phyloP scores from a whole-genome alignment of 1,140 invertebrate species.

The Nymphalis io region DNA sequence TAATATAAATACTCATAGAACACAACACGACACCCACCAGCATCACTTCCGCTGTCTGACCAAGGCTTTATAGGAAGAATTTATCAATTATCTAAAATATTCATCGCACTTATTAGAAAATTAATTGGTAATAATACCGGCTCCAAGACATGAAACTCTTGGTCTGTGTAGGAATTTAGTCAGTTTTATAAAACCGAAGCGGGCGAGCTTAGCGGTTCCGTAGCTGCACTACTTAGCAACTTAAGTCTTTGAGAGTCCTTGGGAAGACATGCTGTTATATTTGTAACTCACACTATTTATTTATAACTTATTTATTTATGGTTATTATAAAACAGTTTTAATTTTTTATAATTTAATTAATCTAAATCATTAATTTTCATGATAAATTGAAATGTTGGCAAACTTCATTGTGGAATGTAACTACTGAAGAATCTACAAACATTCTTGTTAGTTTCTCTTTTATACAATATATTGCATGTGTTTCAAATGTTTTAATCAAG shows the following conservation, averaged over 20 bases:
- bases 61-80: background rate
- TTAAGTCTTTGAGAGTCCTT: slow-evolving; percentile 26
- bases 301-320: background rate
- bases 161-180: slow-evolving; percentile 56
- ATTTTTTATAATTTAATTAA: too few relatives aligned
- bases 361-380: too few relatives aligned
- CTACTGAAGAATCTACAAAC: too few relatives aligned
- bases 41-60: too few relatives aligned
- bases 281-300: background rate
- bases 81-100: background rate
- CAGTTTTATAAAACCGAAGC: slow-evolving; percentile 75
- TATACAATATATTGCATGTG: too few relatives aligned
- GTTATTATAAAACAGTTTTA: background rate
- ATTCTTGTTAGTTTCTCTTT: too few relatives aligned
- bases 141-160: slow-evolving; percentile 36
- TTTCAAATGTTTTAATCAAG: too few relatives aligned
- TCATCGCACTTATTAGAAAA: background rate
- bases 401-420: too few relatives aligned
- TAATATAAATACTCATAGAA: too few relatives aligned
- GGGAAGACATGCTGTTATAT: slow-evolving; percentile 10
- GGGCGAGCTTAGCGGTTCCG: slow-evolving; percentile 68
- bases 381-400: too few relatives aligned
- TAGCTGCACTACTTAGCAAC: slow-evolving; percentile 56
- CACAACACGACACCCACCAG: too few relatives aligned
- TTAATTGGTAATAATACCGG: slow-evolving; percentile 26